Base-by-base conservation (phyloP, 2,888 invertebrate species). In the Tipula confusa region DNA sequence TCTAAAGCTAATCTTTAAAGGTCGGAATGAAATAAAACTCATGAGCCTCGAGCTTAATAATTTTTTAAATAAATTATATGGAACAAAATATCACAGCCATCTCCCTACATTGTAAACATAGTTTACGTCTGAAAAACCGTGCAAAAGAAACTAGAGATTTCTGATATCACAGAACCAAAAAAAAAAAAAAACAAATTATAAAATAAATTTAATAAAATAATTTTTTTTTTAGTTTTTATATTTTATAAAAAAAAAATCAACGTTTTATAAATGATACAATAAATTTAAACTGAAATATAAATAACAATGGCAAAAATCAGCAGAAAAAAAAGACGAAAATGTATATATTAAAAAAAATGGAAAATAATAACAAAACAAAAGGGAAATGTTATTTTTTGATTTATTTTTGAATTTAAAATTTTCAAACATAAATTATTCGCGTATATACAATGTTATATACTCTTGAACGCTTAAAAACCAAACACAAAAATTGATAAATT, bases 321-420 rank as follows among this genome's bases (percentile, higher is more conserved):
- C 80, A 31, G 31, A 80, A 80, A 80, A 79, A 79, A 29, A 31
- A 29, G n/a, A 31, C 80, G 31, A 80, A 80, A 80, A 80, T 24
- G 64, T 64, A 64, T 64, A 64, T 64, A 43, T 43, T 43, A 80
- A 80, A 80, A 80, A 80, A 80, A 80, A 80, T 29, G 80, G 31
- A 80, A 80, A 80, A 80, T 80, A 82, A 82, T 33, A 82, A 82
- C 31, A 80, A 82, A 82, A 82, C 82, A 82, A 82, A 82, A 82
- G 82, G 82, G 82, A 82, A 82, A 82, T 82, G 82, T 82, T 82
- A 82, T 82, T 82, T 82, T 82, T 82, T 82, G 82, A 82, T 82
- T 82, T 82, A 82, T 82, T 82, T 82, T 82, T 82, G 82, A 82
- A 82, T 82, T 82, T 82, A 82, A 82, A 82, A 33, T 82, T 82